Evolutionary conservation across 2,888 invertebrate genomes (phyloP).

Genomic region (Julus scanicus): DNA sequence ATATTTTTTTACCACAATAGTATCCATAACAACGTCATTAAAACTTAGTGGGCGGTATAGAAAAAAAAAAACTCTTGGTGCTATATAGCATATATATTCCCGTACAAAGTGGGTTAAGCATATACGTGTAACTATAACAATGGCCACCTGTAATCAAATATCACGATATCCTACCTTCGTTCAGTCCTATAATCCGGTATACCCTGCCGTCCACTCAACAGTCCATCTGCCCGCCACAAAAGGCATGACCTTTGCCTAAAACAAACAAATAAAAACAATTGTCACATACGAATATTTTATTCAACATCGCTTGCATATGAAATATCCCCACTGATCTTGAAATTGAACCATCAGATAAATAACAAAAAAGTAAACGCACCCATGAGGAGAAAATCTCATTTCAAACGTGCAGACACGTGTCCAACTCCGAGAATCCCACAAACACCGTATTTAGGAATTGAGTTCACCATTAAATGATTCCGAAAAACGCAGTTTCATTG

Average conservation of each 20-base stretch:
- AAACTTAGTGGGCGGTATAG: neutral
- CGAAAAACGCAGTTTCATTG: constrained; percentile 7
- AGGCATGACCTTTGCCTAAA: constrained; percentile 53
- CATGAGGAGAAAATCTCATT: neutral
- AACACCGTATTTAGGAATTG: neutral
- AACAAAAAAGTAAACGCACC: neutral
- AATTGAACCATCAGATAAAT: neutral
- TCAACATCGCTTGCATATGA: neutral
- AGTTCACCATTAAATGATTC: neutral
- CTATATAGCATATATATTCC: neutral
- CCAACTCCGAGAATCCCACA: neutral
- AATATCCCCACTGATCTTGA: neutral
- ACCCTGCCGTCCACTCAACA: constrained; percentile 52
- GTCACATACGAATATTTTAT: neutral
- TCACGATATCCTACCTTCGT: constrained; percentile 31
- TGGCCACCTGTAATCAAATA: neutral
- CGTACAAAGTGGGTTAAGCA: neutral
- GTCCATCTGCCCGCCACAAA: constrained; percentile 44
- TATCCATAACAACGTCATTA: constrained; percentile 37
- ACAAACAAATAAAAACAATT: neutral
- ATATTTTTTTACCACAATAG: neutral
- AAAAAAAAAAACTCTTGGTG: neutral
- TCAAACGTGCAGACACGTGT: neutral
- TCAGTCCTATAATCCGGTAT: constrained; percentile 48
- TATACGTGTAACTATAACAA: neutral